Base-by-base conservation (phyloP, 2,113 vertebrate species). In the Pandion haliaetus region DNA sequence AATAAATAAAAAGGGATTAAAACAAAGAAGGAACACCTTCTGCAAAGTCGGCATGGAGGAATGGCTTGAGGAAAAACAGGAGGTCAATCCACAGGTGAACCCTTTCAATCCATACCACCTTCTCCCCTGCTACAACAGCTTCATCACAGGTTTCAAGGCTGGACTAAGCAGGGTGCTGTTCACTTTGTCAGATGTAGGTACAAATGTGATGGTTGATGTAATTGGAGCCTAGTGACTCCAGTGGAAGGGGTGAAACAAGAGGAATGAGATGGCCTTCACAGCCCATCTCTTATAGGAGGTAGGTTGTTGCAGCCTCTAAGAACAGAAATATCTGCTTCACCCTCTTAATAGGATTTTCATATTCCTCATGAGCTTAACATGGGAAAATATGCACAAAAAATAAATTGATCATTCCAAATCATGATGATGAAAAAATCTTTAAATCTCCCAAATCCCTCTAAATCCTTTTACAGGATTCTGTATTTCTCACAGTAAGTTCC, bases 291-390 rank as follows among this genome's bases (percentile, higher is more conserved):
- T 29, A 28, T 14, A 76, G 49, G 34, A 87, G 81, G 28, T 28
- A 21, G 2, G 2, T 42, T 82, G 24, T 32, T 93, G 66, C 61
- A 62, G 54, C 78, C 67, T 59, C 52, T 57, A n/a, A 44, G 44
- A 87, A 34, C 47, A 80, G 78, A 94, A 95, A 79, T 69, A 72
- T 85, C 91, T 88, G n/a, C 80, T 88, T 91, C 82, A 90, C 34
- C 44, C 34, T 79, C 65, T 62, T 96, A 86, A 94, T 66, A 96
- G 89, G 95, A 97, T 96, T 96, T 93, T 95, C 83, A 47, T 97
- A 94, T 74, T 94, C 66, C 40, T 87, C 89, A 61, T 80, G 44
- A 92, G 83, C 66, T 91, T 94, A 95, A 87, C 79, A 63, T 93
- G 72, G 71, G 92, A 96, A 97, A 96, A 91, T 88, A 95, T 29